Evolutionary conservation across 2,888 invertebrate species (phyloP).

Genomic region (Dinocampus coccinellae): DNA sequence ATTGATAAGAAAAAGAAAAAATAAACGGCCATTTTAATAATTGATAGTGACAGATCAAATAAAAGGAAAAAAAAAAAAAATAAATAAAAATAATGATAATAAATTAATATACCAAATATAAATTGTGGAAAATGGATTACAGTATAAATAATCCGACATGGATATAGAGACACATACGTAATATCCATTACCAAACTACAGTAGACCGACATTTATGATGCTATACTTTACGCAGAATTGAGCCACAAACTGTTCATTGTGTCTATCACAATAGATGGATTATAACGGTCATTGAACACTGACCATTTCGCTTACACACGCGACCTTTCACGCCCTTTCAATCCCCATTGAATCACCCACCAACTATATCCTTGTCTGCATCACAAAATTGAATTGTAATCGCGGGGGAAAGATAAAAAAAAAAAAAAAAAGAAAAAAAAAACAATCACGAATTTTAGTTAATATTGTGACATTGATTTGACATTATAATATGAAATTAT

Average conservation of each 20-base stretch:
- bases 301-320: conserved; percentile 42
- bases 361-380: neutral
- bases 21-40: too few relatives aligned
- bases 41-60: too few relatives aligned
- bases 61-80: too few relatives aligned
- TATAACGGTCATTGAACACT: conserved; percentile 58
- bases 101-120: too few relatives aligned
- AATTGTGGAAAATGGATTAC: too few relatives aligned
- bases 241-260: conserved; percentile 57
- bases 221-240: conserved; percentile 59
- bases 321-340: conserved; percentile 26
- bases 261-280: conserved; percentile 60
- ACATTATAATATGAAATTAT: neutral
- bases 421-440: neutral
- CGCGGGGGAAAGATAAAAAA: neutral
- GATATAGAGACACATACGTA: neutral
- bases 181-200: conserved; percentile 26
- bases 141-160: too few relatives aligned
- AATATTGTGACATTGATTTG: neutral
- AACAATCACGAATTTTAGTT: neutral
- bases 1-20: too few relatives aligned
- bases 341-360: conserved; percentile 2
- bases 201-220: conserved; percentile 53
- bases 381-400: neutral
- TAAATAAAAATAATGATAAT: too few relatives aligned